Evolutionary conservation across 2,113 vertebrate genomes (phyloP), one percentile per base, ranked within the genome.

Genomic region (Parus major): DNA sequence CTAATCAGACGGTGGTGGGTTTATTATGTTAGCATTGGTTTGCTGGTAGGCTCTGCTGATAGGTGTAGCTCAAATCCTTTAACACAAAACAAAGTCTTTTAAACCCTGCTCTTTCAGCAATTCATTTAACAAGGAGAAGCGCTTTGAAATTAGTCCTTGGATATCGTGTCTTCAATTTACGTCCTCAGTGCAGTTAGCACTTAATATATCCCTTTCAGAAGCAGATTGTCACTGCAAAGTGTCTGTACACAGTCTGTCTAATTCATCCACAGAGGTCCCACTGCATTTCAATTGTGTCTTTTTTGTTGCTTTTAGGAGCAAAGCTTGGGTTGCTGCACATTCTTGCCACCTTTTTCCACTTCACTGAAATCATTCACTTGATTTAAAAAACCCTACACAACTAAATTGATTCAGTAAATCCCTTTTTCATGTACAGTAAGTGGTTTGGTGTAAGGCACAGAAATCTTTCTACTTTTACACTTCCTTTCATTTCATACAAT

Each of bases 101-200:
- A 96, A 97, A 97, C 64, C 91, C 88, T 81, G 59, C 57, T 96
- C 78, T 97, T 96, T 91, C 82, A 86, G 75, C 94, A 93, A 95
- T 96, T 96, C 93, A 92, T 95, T 97, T 96, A 97, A 95, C 90
- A 79, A 96, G 87, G 61, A 95, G 82, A 83, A 89, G 83, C 86
- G 88, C 91, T 97, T 97, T 96, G 94, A 97, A 96, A 97, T 97
- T 97, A 97, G 96, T 95, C 92, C 83, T 96, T 97, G 95, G 92
- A 95, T 96, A 96, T 96, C 31, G 36, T 75, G 81, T 97, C 95
- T 97, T 97, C 95, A 96, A 88, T 97, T 96, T 96, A 96, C 29
- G 44, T 91, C 72, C 53, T 93, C 83, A 61, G 92, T 91, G 94
- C 83, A 92, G 81, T 92, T 92, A 93, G 82, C 92, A 93, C 88